Base-by-base conservation (phyloP, 2,888 invertebrate genomes). In the Xestobium rufovillosum region DNA sequence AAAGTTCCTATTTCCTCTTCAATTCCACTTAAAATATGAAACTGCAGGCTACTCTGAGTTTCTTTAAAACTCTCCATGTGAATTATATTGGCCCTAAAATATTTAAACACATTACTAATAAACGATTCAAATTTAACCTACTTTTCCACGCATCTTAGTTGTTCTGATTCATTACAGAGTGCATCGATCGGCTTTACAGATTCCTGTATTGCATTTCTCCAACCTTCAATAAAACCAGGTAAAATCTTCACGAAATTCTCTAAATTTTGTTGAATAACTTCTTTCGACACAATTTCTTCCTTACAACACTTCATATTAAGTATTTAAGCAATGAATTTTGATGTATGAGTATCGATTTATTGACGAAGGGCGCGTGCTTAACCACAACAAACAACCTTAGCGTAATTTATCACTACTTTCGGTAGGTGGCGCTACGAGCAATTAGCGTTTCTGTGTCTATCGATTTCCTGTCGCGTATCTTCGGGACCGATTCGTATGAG, bases 111-210 rank as follows among this genome's bases (percentile, higher is more conserved):
- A 31, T 29, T 19, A 9, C 13, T 14, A 29, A 8, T 30, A 28
- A 14, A 29, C 16, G 28, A 34, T 25, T 36, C 34, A 36, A 43
- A 40, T 35, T 31, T 34, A 27, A 10, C 68, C 68, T 52, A 74
- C 73, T 63, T 59, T 57, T 69, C 64, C 47, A 72, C 65, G 55
- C 65, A 66, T 48, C 60, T 66, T 52, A 70, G 65, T 45, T 74
- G 70, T 56, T 69, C 67, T 51, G 69, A 65, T 52, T 69, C 63
- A 61, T 72, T 72, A 62, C 66, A 63, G 53, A 75, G 66, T 61
- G 68, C 66, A 47, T 62, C 59, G 52, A 70, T 63, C 55, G 66
- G 66, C 57, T 67, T 68, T 59, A 65, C 65, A 65, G 70, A 67
- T 51, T 69, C 67, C 62, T 67, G 66, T 66, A 73, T 66, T 56